phyloP scores from a whole-genome alignment of 2,888 invertebrate genomes.

The Galerucella pusilla region DNA sequence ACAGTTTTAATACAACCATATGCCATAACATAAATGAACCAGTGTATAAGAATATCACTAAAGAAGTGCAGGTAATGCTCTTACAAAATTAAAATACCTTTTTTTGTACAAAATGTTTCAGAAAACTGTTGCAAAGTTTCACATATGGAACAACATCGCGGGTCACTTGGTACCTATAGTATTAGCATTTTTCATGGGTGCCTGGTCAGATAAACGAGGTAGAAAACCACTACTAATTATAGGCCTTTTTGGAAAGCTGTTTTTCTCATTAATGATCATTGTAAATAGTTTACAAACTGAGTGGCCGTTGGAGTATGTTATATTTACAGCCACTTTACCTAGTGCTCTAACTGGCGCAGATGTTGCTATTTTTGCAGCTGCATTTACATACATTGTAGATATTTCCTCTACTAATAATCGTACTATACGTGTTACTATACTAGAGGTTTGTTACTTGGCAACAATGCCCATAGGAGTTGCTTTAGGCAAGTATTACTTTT shows the following conservation, averaged over 20 bases:
- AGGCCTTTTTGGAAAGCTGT: slow-evolving; percentile 79
- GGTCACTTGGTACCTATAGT: slow-evolving; percentile 80
- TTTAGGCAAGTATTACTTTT: slow-evolving; percentile 67
- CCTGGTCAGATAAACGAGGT: slow-evolving; percentile 85
- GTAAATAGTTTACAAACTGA: slow-evolving; percentile 69
- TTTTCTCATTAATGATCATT: slow-evolving; percentile 80
- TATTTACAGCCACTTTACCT: slow-evolving; percentile 81
- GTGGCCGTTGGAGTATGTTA: slow-evolving; percentile 81
- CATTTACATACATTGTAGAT: slow-evolving; percentile 85
- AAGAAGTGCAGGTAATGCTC: slow-evolving; percentile 74
- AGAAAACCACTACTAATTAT: slow-evolving; percentile 78
- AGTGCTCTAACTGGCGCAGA: slow-evolving; percentile 83
- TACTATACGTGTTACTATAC: slow-evolving; percentile 82
- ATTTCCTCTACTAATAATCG: slow-evolving; percentile 76
- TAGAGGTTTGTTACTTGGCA: slow-evolving; percentile 84
- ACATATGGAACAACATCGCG: slow-evolving; percentile 82
- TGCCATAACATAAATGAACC: slow-evolving; percentile 73
- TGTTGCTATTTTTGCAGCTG: slow-evolving; percentile 82
- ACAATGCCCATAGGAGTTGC: slow-evolving; percentile 88
- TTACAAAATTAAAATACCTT: background rate
- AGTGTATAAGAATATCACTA: slow-evolving; percentile 71
- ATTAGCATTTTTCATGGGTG: slow-evolving; percentile 81
- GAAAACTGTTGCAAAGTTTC: slow-evolving; percentile 79
- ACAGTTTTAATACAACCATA: slow-evolving; percentile 74
- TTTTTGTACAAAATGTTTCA: slow-evolving; percentile 56